A percentile compares a stretch with the other conserved stretches of the same genome.
phyloP scores from a whole-genome alignment of 2,113 vertebrate genomes.

The Eurypyga helias region DNA sequence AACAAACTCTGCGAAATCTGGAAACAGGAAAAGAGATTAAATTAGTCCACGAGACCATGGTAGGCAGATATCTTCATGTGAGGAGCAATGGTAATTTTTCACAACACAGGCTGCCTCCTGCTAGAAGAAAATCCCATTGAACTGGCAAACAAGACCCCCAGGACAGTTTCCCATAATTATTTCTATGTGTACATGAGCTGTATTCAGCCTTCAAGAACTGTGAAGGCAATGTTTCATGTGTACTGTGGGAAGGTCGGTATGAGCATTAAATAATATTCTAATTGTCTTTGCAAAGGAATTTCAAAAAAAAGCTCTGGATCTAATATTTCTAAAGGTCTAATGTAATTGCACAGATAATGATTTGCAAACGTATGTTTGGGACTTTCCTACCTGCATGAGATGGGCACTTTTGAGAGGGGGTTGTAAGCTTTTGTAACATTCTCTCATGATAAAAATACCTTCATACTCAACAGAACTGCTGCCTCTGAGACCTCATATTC shows the following conservation, averaged over 20 bases:
- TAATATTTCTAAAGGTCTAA: not conserved
- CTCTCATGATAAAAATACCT: slow-evolving; percentile 47
- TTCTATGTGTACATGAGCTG: not conserved
- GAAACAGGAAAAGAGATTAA: not conserved
- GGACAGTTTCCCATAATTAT: not conserved
- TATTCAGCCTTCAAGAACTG: not conserved
- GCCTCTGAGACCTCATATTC: not conserved
- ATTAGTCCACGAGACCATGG: not conserved
- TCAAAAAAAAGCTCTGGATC: not conserved
- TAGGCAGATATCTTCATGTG: not conserved
- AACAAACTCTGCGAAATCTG: slow-evolving; percentile 97
- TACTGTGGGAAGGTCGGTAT: not conserved
- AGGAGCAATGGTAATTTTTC: not conserved
- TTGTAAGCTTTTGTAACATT: not conserved
- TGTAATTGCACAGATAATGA: not conserved
- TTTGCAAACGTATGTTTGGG: not conserved
- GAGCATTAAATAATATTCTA: not conserved
- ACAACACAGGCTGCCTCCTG: not conserved
- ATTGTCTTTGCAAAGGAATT: not conserved
- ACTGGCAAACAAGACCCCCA: not conserved
- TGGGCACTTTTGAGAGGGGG: not conserved
- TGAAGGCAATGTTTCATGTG: not conserved
- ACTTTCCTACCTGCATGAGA: not conserved
- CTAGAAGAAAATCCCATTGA: not conserved
- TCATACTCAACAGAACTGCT: not conserved